A percentile compares a stretch with the other conserved stretches of the same genome.
Evolutionary conservation across 2,797 vertebrate genomes (phyloP).

Genomic region (Champsocephalus esox): DNA sequence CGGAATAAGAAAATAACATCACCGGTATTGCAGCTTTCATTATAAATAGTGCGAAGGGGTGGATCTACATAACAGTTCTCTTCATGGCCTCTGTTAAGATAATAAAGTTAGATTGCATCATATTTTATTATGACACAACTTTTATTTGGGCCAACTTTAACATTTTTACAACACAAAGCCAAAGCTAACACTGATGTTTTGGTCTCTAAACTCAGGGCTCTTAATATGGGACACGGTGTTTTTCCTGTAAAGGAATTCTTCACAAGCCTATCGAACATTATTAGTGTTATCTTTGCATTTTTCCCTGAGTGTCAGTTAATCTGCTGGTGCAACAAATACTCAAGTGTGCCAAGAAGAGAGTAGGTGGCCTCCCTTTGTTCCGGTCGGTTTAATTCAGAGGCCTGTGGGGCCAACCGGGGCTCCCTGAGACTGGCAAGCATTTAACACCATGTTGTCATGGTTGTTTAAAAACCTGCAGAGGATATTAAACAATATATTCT

Average conservation of each 20-base stretch:
- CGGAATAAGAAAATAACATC: slow-evolving; percentile 19
- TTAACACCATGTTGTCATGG: slow-evolving; percentile 17
- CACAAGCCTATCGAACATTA: slow-evolving; percentile 38
- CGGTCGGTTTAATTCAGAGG: slow-evolving; percentile 37
- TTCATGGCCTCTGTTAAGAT: not conserved
- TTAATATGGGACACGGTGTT: slow-evolving; percentile 12
- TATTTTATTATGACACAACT: slow-evolving; percentile 20
- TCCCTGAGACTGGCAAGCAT: slow-evolving; percentile 21
- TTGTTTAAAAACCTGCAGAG: slow-evolving; percentile 51
- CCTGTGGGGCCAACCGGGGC: slow-evolving; percentile 29
- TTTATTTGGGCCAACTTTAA: not conserved
- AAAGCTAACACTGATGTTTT: not conserved
- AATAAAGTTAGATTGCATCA: slow-evolving; percentile 1
- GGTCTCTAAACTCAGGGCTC: slow-evolving; percentile 1
- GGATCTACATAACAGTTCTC: not conserved
- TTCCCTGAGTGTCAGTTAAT: slow-evolving; percentile 34
- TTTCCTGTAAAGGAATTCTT: slow-evolving; percentile 40
- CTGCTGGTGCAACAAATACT: slow-evolving; percentile 31
- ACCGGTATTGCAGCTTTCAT: slow-evolving; percentile 1
- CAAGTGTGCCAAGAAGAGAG: slow-evolving; percentile 18
- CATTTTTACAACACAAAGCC: not conserved
- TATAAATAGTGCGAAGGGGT: not conserved
- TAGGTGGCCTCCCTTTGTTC: slow-evolving; percentile 29
- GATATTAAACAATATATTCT: slow-evolving; percentile 49
- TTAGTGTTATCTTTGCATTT: slow-evolving; percentile 38